Percentiles rank a stretch among this genome's conserved stretches.
These are phyloP conservation scores for Podilymbus podiceps DNA, from an alignment of 2,113 vertebrate genomes.

Conservation along the genomic window DNA sequence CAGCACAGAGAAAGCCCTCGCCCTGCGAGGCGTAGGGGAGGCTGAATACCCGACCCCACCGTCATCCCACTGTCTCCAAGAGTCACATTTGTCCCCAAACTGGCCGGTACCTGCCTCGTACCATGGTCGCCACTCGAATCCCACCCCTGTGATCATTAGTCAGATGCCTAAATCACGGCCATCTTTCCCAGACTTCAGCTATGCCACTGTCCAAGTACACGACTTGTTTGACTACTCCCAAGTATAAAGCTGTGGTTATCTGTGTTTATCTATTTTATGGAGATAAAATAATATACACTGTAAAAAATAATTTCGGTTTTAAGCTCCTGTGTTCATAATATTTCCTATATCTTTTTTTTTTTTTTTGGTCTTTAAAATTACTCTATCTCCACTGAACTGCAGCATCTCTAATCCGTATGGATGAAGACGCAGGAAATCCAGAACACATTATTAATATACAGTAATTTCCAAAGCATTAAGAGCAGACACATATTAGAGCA, in stretches of 20 bases:
- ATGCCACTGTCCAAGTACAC: not conserved
- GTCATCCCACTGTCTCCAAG: not conserved
- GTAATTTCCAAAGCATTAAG: not conserved
- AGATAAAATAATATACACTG: not conserved
- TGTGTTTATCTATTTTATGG: fast-evolving
- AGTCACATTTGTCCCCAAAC: not conserved
- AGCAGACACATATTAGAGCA: not conserved
- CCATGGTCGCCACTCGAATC: not conserved
- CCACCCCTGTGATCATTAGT: not conserved
- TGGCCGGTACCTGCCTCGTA: not conserved
- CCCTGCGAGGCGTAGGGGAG: not conserved
- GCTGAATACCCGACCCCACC: not conserved
- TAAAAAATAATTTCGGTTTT: not conserved
- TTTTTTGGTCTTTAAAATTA: not conserved
- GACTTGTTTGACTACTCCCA: not conserved
- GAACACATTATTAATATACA: not conserved
- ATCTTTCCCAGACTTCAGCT: not conserved
- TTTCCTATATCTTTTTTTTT: not conserved
- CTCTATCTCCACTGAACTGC: not conserved
- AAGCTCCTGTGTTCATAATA: not conserved
- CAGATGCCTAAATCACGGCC: fast-evolving
- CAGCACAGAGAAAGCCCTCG: not conserved
- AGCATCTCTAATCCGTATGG: not conserved
- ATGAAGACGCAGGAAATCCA: not conserved
- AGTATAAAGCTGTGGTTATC: not conserved